A percentile compares a stretch with the other conserved stretches of the same genome.
phyloP scores from a whole-genome alignment of 2,888 invertebrate genomes.

The Agrochola macilenta region DNA sequence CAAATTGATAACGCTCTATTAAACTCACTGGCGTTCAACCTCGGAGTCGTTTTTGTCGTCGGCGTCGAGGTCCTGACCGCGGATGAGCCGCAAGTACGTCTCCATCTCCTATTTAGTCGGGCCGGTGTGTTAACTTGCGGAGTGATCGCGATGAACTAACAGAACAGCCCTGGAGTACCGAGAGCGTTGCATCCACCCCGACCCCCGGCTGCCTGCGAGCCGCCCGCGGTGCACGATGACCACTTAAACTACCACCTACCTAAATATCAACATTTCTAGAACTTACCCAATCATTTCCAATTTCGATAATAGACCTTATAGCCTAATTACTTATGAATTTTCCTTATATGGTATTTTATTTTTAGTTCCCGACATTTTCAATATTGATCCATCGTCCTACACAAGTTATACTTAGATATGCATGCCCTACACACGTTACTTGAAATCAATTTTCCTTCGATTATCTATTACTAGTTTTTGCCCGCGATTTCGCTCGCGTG shows the following conservation, averaged over 20 bases:
- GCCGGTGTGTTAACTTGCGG: slow-evolving; percentile 52
- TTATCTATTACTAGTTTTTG: not conserved
- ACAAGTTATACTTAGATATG: not conserved
- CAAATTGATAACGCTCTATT: not conserved
- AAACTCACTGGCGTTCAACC: slow-evolving; percentile 38
- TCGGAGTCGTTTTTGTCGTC: not conserved
- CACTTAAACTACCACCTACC: not conserved
- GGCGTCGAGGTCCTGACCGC: not conserved
- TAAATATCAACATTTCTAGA: not conserved
- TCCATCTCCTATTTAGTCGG: slow-evolving; percentile 45
- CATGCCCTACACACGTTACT: not conserved
- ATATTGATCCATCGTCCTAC: not conserved
- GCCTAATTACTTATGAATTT: not conserved
- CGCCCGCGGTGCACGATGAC: slow-evolving; percentile 5
- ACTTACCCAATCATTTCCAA: not conserved
- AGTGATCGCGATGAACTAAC: slow-evolving; percentile 62
- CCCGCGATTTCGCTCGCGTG: too few relatives aligned
- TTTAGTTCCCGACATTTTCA: not conserved
- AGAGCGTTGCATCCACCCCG: slow-evolving; percentile 59
- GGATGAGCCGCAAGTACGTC: slow-evolving; percentile 1
- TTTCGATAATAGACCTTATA: not conserved
- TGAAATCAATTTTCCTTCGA: not conserved
- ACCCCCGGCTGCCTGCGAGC: slow-evolving; percentile 43
- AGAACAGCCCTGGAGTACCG: slow-evolving; percentile 48
- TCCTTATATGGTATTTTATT: not conserved